Evolutionary conservation across 1,140 invertebrate species (phyloP), one percentile per base, ranked within the genome.

Genomic region (Parasteatoda tepidariorum): DNA sequence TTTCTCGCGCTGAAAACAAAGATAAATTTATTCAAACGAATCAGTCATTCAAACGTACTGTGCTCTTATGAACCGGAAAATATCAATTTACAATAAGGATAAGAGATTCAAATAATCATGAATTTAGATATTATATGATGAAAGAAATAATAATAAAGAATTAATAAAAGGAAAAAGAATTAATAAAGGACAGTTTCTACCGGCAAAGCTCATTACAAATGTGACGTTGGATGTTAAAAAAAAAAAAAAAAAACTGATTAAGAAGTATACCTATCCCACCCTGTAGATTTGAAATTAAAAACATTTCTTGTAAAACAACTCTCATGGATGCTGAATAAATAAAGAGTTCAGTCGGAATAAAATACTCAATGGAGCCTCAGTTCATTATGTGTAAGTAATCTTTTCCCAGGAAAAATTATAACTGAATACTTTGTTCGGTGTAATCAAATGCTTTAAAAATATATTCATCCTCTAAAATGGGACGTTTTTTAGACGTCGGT

Each of bases 371-470:
- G 61, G 78, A n/a, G 33, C 26, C 67, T 82, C 30, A 70, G 78
- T 82, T 82, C 33, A 31, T 34, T 54, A 70, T 82, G 59, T 78
- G 38, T 18, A 34, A 61, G 31, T 30, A 68, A 66, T 59, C 28
- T 79, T 79, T 67, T 71, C 66, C 67, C 62, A 79, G 67, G 78
- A 82, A 82, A 71, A 26, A 54, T 26, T 55, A 67, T 71, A 82
- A 82, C 78, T 82, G 78, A 82, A 70, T 82, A 82, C 78, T 59
- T 82, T 71, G 78, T 82, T 82, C 78, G 28, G 70, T 82, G 78
- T 82, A 82, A 82, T 82, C 55, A 82, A 82, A 82, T 71, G 78
- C 64, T 82, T 71, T 67, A n/a, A 70, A 82, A 82, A 82, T 79
- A 82, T 71, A 82, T 82, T 70, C 78, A 82, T 70, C 55, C 66